Evolutionary conservation across 1,140 invertebrate genomes (phyloP).

Genomic region (Drosophila miranda): DNA sequence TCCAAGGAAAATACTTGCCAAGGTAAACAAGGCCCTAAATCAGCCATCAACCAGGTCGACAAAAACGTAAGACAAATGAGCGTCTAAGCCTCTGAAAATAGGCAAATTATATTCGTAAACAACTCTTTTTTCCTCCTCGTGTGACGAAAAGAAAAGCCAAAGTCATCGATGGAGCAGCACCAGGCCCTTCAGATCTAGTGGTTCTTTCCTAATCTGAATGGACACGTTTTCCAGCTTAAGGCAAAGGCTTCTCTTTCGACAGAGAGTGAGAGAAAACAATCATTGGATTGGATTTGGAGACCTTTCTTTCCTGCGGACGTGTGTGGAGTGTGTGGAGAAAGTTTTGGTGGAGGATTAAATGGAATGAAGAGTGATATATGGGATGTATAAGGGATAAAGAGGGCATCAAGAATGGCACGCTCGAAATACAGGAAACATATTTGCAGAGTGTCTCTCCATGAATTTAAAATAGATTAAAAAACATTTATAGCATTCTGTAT

Average conservation of each 20-base stretch:
- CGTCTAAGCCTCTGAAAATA: conserved; percentile 60
- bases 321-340: not conserved
- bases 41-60: conserved; percentile 22
- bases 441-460: too few species aligned
- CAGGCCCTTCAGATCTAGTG: conserved; percentile 23
- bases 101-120: conserved; percentile 61
- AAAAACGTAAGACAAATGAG: conserved; percentile 53
- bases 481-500: too few species aligned
- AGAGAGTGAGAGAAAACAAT: not conserved
- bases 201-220: conserved; percentile 22
- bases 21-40: conserved; percentile 67
- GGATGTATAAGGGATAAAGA: conserved; percentile 5
- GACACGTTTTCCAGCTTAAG: conserved; percentile 56
- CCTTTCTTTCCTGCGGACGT: conserved; percentile 14
- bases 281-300: not conserved
- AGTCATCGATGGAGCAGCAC: conserved; percentile 38
- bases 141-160: conserved; percentile 42
- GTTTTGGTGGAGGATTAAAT: not conserved
- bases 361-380: conserved; percentile 14
- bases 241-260: conserved; percentile 14
- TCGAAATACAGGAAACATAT: too few species aligned
- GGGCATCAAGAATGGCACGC: not conserved
- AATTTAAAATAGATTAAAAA: too few species aligned
- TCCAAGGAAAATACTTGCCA: conserved; percentile 9
- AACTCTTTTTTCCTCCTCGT: conserved; percentile 49